Evolutionary conservation across 1,140 invertebrate species (phyloP).

Genomic region (Chrysomallon squamiferum): DNA sequence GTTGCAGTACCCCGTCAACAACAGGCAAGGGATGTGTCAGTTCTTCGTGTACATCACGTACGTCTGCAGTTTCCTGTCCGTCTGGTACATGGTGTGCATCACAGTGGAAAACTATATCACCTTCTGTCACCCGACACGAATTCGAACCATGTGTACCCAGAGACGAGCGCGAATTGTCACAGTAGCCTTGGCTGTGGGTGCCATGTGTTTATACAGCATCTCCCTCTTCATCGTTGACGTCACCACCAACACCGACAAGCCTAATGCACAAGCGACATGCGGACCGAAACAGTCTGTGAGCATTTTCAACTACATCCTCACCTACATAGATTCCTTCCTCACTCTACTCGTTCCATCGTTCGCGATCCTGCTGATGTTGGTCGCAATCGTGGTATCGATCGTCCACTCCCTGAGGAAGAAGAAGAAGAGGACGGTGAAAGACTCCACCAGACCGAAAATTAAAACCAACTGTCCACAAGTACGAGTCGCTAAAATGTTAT

Average conservation of each 20-base stretch:
- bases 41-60: conserved; percentile 74
- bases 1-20: conserved; percentile 5
- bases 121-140: conserved; percentile 75
- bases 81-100: conserved; percentile 84
- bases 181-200: conserved; percentile 64
- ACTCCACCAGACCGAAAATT: neutral
- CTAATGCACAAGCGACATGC: neutral
- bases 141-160: conserved; percentile 76
- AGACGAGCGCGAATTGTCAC: conserved; percentile 73
- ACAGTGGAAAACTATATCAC: conserved; percentile 84
- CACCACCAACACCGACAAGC: neutral
- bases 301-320: conserved; percentile 64
- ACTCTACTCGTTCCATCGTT: conserved; percentile 27
- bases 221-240: conserved; percentile 8
- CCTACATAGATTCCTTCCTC: conserved; percentile 23
- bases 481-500: conserved; percentile 40
- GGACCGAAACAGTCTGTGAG: conserved; percentile 54
- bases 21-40: conserved; percentile 67
- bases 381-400: conserved; percentile 12
- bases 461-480: conserved; percentile 27
- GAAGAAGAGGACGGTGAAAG: conserved; percentile 10
- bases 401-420: conserved; percentile 7
- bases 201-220: conserved; percentile 67
- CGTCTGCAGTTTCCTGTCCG: conserved; percentile 76
- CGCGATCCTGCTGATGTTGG: conserved; percentile 19